Base-by-base conservation (phyloP, 2,888 invertebrate genomes). In the Chloroclysta siterata region DNA sequence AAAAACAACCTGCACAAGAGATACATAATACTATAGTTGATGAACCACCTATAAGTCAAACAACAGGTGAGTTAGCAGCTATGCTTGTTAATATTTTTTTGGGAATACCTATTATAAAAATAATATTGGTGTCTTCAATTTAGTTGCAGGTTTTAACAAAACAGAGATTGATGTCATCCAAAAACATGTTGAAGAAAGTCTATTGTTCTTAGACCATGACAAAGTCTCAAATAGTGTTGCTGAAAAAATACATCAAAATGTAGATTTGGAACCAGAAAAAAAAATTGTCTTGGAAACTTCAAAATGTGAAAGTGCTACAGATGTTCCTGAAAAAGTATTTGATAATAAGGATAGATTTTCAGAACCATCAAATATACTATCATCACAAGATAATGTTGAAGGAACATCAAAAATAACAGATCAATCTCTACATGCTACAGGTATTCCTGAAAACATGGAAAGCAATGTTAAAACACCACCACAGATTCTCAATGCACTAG, bases 121-220 rank as follows among this genome's bases (percentile, higher is more conserved):
- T 22, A 22, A 1, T 22, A 3, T 22, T 22, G 22, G 22, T 22
- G 2, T 22, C 22, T 22, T 22, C 22, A 11, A 15, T 46, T 0
- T 10, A 22, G 33, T 60, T 60, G 33, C 50, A 60, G 50, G 13
- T 7, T 8, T n/a, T 17, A 22, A 46, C 11, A 29, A 6, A 15
- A 41, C 15, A 36, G 59, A 53, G 28, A 63, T 63, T 58, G 63
- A 63, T 54, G 50, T 44, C n/a, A 46, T 63, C 5, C 63, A 63
- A 48, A 58, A 63, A 44, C 53, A 63, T 53, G 63, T 58, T 8
- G 55, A 55, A 59, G 59, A 62, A 36, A 62, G 55, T 5, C 44
- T 60, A 22, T 42, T 66, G 14, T 66, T 66, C 28, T 51, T 63
- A 50, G 63, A 63, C 29, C 8, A 44, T 41, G 22, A 48, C 6